phyloP scores from a whole-genome alignment of 2,888 invertebrate genomes.

The Idaea dimidiata region DNA sequence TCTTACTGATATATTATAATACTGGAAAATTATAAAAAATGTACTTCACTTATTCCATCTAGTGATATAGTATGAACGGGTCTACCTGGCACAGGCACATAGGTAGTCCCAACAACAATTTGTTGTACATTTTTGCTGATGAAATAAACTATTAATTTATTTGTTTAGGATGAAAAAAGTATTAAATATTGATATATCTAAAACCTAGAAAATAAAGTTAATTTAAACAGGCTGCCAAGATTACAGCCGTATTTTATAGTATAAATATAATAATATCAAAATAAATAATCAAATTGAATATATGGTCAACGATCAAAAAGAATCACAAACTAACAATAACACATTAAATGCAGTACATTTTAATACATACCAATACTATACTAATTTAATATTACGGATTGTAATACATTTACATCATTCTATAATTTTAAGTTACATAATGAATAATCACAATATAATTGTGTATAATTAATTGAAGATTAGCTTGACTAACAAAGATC shows the following conservation, averaged over 20 bases:
- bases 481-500: constrained; percentile 14
- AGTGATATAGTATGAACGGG: too few species aligned
- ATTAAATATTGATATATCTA: too few species aligned
- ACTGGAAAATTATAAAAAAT: not conserved
- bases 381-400: constrained; percentile 50
- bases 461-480: constrained; percentile 36
- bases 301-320: constrained; percentile 36
- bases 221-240: not conserved
- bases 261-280: constrained; percentile 13
- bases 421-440: constrained; percentile 56
- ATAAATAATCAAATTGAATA: constrained; percentile 23
- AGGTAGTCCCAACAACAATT: too few species aligned
- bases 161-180: not conserved
- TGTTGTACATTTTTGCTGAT: too few species aligned
- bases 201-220: too few species aligned
- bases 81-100: too few species aligned
- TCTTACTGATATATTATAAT: not conserved
- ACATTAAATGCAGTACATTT: constrained; percentile 70
- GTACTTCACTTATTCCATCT: not conserved
- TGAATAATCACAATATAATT: constrained; percentile 61
- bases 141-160: too few species aligned
- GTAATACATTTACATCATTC: constrained; percentile 59
- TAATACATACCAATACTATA: constrained; percentile 43
- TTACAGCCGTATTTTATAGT: constrained; percentile 3
- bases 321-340: constrained; percentile 48